Conservation (phyloP, 1,140 invertebrate species). For the Apis laboriosa region DNA sequence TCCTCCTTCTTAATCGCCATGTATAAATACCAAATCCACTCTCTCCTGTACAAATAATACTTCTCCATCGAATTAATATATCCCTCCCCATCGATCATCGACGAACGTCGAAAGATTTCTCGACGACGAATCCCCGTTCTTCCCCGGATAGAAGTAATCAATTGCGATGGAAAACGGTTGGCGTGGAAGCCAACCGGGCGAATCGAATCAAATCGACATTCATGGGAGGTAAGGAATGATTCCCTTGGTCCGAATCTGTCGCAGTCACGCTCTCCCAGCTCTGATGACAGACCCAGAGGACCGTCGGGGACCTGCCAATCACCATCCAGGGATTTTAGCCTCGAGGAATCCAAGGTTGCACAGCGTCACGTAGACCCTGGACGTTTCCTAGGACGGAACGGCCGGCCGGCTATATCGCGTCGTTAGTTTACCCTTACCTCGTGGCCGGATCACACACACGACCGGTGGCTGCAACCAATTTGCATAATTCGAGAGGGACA, state of each 20-base stretch:
- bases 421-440: conserved; percentile 52
- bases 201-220: conserved; percentile 61
- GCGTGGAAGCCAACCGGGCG: conserved; percentile 40
- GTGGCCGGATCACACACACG: conserved; percentile 32
- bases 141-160: conserved; percentile 40
- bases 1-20: neutral
- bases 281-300: conserved; percentile 68
- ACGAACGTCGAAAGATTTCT: neutral
- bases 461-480: conserved; percentile 51
- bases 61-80: conserved; percentile 1
- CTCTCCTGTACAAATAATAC: neutral
- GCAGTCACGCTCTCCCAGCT: conserved; percentile 59
- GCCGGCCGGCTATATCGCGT: conserved; percentile 13
- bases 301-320: conserved; percentile 62
- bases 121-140: too few species aligned
- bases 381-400: conserved; percentile 39
- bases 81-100: conserved; percentile 9
- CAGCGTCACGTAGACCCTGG: conserved; percentile 31
- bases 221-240: conserved; percentile 56
- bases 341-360: neutral
- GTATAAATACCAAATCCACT: neutral
- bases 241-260: conserved; percentile 48
- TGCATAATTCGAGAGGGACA: conserved; percentile 58
- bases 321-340: conserved; percentile 56
- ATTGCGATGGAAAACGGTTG: conserved; percentile 46